These are phyloP conservation scores for Menidia menidia DNA, from an alignment of 2,797 vertebrate species.

Conservation along the genomic window DNA sequence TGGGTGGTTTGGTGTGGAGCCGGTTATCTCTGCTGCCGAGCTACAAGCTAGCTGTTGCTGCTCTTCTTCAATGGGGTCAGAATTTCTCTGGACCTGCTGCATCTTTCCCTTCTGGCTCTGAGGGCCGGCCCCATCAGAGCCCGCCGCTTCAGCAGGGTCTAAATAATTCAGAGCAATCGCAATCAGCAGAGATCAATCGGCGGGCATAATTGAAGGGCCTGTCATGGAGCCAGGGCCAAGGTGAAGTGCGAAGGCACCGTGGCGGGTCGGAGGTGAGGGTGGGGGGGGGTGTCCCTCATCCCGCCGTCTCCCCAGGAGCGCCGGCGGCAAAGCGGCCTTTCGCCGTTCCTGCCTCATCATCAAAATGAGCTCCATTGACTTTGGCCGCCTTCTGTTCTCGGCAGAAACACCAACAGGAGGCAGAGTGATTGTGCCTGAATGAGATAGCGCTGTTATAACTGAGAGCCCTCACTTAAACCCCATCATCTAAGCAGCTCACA, in stretches of 20 bases:
- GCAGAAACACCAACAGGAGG: conserved; percentile 62
- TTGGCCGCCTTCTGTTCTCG: conserved; percentile 68
- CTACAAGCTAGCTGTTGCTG: conserved; percentile 26
- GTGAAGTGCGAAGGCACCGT: conserved; percentile 51
- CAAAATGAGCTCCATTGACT: conserved; percentile 77
- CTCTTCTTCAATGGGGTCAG: conserved; percentile 47
- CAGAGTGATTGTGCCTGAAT: conserved; percentile 51
- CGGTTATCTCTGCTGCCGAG: conserved; percentile 19
- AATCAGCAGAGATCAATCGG: conserved; percentile 78
- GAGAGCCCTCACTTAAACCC: conserved; percentile 30
- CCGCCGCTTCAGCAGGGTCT: conserved; percentile 70
- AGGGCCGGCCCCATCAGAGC: conserved; percentile 23
- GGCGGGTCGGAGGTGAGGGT: conserved; percentile 57
- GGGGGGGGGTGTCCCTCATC: conserved; percentile 40
- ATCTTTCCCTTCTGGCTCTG: conserved; percentile 27
- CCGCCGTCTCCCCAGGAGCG: conserved; percentile 49
- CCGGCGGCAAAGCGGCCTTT: conserved; percentile 66
- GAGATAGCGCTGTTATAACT: conserved; percentile 52
- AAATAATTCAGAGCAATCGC: conserved; percentile 79
- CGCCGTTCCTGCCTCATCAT: conserved; percentile 76
- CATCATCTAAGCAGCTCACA: conserved; percentile 31
- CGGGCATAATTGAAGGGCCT: conserved; percentile 77
- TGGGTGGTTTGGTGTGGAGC: conserved; percentile 11
- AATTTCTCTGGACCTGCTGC: conserved; percentile 65
- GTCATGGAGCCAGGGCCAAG: conserved; percentile 75